Conservation (phyloP, 2,888 invertebrate species). For the Tigriopus californicus region DNA sequence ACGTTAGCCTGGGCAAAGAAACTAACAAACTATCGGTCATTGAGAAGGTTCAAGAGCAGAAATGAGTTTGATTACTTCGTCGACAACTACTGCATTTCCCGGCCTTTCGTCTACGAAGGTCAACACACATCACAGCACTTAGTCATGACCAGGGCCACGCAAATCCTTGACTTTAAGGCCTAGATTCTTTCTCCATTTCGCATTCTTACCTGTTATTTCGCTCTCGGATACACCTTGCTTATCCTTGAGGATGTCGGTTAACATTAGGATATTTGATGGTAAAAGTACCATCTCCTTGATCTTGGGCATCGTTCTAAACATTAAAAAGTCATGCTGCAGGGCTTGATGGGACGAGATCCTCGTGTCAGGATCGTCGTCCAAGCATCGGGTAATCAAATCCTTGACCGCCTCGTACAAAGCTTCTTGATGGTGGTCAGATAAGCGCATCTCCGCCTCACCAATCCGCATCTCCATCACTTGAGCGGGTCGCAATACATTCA, state of each 20-base stretch:
- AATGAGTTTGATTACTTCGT: too few relatives aligned
- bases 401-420: background rate
- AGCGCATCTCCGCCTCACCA: background rate
- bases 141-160: background rate
- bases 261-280: slow-evolving; percentile 4
- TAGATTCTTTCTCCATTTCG: too few relatives aligned
- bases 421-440: background rate
- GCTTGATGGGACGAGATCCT: background rate
- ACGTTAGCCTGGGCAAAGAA: too few relatives aligned
- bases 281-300: slow-evolving; percentile 7
- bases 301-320: background rate
- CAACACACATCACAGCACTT: background rate
- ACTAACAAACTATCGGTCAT: too few relatives aligned
- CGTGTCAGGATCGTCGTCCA: background rate
- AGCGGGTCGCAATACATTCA: background rate
- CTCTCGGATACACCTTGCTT: background rate
- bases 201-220: background rate
- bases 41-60: too few relatives aligned
- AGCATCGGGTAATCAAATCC: slow-evolving; percentile 1
- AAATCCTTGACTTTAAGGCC: background rate
- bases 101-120: too few relatives aligned
- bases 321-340: background rate
- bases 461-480: slow-evolving; percentile 9
- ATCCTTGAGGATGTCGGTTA: background rate
- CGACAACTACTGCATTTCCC: too few relatives aligned